A percentile compares a stretch with the other conserved stretches of the same genome.
Conservation (phyloP, 2,113 vertebrate genomes). For the Pardalotus punctatus region DNA sequence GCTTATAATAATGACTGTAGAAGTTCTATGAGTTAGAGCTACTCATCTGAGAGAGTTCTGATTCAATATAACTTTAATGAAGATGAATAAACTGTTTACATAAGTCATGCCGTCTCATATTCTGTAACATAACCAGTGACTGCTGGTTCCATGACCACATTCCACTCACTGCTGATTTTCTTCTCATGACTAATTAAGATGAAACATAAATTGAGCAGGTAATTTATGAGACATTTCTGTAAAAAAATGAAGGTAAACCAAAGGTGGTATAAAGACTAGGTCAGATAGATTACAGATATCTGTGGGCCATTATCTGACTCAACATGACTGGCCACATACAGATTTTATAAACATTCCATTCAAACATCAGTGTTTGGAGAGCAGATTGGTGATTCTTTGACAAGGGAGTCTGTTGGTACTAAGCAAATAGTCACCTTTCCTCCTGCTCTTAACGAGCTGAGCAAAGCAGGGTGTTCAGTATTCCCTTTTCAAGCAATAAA, state of each 20-base stretch:
- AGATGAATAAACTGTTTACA: background rate
- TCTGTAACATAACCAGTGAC: background rate
- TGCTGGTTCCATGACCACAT: background rate
- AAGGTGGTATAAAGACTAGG: background rate
- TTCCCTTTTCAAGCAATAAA: background rate
- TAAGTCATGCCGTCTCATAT: background rate
- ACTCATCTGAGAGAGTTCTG: background rate
- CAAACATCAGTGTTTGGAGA: background rate
- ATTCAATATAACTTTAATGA: background rate
- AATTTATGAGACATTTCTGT: background rate
- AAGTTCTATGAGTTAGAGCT: background rate
- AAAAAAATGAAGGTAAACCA: background rate
- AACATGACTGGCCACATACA: background rate
- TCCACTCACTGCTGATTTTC: background rate
- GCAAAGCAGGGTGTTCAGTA: background rate
- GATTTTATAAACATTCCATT: background rate
- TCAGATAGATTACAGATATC: background rate
- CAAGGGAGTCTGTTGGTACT: background rate
- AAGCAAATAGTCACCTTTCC: background rate
- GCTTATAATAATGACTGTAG: background rate
- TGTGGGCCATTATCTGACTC: background rate
- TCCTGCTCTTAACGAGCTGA: background rate
- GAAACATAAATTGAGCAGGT: background rate
- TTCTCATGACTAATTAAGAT: slow-evolving; percentile 8
- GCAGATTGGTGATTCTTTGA: background rate